These are phyloP conservation scores for Erythrolamprus reginae DNA, from an alignment of 2,113 vertebrate species.

Conservation along the genomic window DNA sequence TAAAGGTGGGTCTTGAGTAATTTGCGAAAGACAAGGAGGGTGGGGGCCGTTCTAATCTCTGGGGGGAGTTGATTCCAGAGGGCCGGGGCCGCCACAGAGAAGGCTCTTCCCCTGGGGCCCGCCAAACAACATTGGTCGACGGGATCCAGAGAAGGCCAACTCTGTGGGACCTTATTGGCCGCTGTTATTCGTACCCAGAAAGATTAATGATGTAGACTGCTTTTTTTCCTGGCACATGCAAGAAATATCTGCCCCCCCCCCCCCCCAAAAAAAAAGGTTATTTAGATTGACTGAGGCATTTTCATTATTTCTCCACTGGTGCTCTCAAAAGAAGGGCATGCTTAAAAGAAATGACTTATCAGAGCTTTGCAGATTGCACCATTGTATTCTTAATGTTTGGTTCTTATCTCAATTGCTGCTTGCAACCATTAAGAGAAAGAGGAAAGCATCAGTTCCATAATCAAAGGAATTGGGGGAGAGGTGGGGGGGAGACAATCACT, in stretches of 20 bases:
- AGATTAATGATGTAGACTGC: neutral
- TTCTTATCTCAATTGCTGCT: neutral
- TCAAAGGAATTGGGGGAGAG: neutral
- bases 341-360: neutral
- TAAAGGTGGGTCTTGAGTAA: too few relatives aligned
- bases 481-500: neutral
- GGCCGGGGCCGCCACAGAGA: too few relatives aligned
- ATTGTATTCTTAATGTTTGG: neutral
- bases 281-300: neutral
- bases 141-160: too few relatives aligned
- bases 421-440: neutral
- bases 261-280: neutral
- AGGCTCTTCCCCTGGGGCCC: too few relatives aligned
- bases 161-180: too few relatives aligned
- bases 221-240: neutral
- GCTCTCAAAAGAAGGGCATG: neutral
- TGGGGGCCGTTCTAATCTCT: too few relatives aligned
- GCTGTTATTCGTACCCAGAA: neutral
- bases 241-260: neutral
- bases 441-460: neutral
- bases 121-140: too few relatives aligned
- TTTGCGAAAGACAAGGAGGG: too few relatives aligned
- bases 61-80: too few relatives aligned
- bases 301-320: neutral
- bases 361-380: neutral